A percentile compares a stretch with the other conserved stretches of the same genome.
These are phyloP conservation scores for Mungos mungo DNA, from an alignment of 2,113 vertebrate species.

Conservation along the genomic window DNA sequence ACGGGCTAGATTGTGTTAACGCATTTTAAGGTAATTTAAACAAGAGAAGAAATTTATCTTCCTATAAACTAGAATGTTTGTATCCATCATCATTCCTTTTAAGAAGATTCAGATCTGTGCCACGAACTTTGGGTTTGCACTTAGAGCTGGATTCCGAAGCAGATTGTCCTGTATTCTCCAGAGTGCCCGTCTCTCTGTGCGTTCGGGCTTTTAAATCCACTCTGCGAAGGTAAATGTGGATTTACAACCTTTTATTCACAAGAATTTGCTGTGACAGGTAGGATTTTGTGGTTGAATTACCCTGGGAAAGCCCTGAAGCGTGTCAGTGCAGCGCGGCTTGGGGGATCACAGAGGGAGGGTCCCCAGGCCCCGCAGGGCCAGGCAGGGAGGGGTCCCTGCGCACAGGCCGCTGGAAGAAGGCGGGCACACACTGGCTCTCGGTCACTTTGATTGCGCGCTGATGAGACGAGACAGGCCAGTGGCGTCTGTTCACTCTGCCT, in stretches of 20 bases:
- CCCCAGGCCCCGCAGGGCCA: background rate
- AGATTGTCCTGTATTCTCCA: background rate
- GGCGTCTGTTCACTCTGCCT: constrained; percentile 64
- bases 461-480: constrained; percentile 74
- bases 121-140: constrained; percentile 34
- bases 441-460: constrained; percentile 73
- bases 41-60: constrained; percentile 64
- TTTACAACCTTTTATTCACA: constrained; percentile 61
- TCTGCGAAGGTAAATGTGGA: constrained; percentile 53
- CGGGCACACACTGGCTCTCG: constrained; percentile 71
- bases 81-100: constrained; percentile 61
- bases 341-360: background rate
- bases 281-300: constrained; percentile 54
- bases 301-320: constrained; percentile 47
- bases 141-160: constrained; percentile 16
- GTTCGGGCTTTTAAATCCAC: constrained; percentile 8
- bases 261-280: constrained; percentile 66
- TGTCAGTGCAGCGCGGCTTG: constrained; percentile 17
- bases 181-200: background rate
- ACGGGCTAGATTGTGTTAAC: constrained; percentile 29
- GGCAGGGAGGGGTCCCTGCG: background rate
- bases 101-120: constrained; percentile 51
- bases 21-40: constrained; percentile 59
- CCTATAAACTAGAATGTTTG: constrained; percentile 50
- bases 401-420: constrained; percentile 74